These are phyloP conservation scores for Halictus quadricinctus DNA, from an alignment of 2,888 invertebrate species.

Conservation along the genomic window DNA sequence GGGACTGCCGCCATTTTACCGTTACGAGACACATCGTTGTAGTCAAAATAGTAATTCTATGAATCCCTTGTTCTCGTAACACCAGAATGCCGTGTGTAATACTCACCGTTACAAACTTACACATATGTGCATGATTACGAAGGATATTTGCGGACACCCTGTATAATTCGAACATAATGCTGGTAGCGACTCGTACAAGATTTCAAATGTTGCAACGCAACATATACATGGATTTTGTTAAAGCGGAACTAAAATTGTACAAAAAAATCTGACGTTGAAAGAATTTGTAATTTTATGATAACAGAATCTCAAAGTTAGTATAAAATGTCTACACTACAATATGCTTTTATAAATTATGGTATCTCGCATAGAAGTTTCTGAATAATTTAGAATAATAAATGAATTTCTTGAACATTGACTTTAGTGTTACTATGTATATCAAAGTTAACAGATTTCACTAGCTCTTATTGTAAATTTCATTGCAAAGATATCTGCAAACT, in stretches of 20 bases:
- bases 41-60: neutral
- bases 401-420: no score
- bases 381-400: no score
- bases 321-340: no score
- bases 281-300: no score
- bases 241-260: neutral
- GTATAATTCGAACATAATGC: slow-evolving; percentile 5
- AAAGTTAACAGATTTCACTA: neutral
- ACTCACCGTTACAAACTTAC: neutral
- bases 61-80: neutral
- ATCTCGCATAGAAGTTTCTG: no score
- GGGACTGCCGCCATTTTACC: neutral
- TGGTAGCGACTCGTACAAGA: neutral
- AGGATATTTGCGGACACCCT: neutral
- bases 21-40: neutral
- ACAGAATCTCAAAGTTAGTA: no score
- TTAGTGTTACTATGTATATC: neutral
- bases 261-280: no score
- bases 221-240: neutral
- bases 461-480: neutral
- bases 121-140: neutral
- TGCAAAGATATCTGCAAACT: neutral
- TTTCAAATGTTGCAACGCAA: no score
- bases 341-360: no score
- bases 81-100: neutral